Conservation (phyloP, 2,888 invertebrate genomes). For the Scaeva pyrastri region DNA sequence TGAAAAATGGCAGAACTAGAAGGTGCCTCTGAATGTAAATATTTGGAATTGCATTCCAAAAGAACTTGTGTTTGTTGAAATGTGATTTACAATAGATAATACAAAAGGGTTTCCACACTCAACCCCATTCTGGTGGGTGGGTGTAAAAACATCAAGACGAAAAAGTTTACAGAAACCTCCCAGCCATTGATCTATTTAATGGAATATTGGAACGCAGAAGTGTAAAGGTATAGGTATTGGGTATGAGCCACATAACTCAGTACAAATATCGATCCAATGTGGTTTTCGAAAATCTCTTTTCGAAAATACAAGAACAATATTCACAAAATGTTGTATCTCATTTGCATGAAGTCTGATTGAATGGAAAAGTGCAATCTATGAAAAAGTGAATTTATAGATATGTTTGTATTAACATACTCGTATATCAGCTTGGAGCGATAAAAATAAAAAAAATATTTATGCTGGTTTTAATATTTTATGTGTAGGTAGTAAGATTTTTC, state of each 20-base stretch:
- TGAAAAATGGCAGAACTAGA: neutral
- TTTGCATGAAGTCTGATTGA: slow-evolving; percentile 27
- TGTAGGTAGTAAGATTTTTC: neutral
- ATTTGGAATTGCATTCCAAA: slow-evolving; percentile 6
- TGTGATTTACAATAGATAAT: slow-evolving; percentile 9
- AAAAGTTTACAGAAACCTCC: slow-evolving; percentile 1
- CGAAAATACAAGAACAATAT: neutral
- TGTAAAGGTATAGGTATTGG: neutral
- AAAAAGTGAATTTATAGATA: slow-evolving; percentile 18
- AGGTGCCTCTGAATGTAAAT: neutral
- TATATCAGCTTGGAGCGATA: slow-evolving; percentile 2
- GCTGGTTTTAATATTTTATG: neutral
- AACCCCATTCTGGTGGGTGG: neutral
- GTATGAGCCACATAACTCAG: neutral
- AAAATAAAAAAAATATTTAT: neutral
- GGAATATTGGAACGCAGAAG: neutral
- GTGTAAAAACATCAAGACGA: neutral
- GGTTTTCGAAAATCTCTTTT: slow-evolving; percentile 21
- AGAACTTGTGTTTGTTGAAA: slow-evolving; percentile 9
- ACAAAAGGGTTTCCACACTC: neutral
- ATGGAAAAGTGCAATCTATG: slow-evolving; percentile 27
- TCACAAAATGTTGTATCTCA: slow-evolving; percentile 29
- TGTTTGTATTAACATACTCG: too few species aligned
- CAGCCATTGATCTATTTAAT: slow-evolving; percentile 13
- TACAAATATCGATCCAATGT: slow-evolving; percentile 9